These are phyloP conservation scores for Bostrychus sinensis DNA, from an alignment of 2,113 vertebrate species.

Conservation along the genomic window DNA sequence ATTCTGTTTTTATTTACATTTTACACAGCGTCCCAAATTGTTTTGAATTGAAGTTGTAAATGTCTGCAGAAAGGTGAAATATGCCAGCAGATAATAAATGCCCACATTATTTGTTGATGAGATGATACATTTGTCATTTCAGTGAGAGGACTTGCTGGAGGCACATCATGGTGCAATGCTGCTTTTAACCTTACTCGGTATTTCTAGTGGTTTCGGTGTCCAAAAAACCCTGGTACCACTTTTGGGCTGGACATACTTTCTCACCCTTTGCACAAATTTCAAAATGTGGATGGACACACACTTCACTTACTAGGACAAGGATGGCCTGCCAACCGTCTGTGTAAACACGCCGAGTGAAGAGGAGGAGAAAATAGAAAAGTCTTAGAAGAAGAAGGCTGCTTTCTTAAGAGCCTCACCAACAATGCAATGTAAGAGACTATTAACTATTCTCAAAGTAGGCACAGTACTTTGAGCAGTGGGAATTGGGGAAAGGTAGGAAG, in stretches of 20 bases:
- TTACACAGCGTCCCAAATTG: no score
- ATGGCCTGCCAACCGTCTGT: not conserved
- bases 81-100: not conserved
- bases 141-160: slow-evolving; percentile 4
- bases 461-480: slow-evolving; percentile 17
- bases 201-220: not conserved
- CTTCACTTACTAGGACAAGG: not conserved
- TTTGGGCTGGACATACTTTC: slow-evolving; percentile 13
- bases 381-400: slow-evolving; percentile 19
- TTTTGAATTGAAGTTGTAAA: no score
- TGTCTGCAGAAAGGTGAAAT: not conserved
- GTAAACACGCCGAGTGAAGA: slow-evolving; percentile 18
- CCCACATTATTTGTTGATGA: not conserved
- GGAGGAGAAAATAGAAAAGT: slow-evolving; percentile 14
- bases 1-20: no score
- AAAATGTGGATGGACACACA: not conserved
- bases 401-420: slow-evolving; percentile 30
- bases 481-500: slow-evolving; percentile 35
- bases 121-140: slow-evolving; percentile 2
- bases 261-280: slow-evolving; percentile 4
- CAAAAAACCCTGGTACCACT: slow-evolving; percentile 8
- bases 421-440: slow-evolving; percentile 32
- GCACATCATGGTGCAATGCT: not conserved
- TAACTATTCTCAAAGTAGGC: slow-evolving; percentile 36
- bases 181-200: slow-evolving; percentile 12